Evolutionary conservation across 2,113 vertebrate species (phyloP).

Genomic region (Phoxinus phoxinus): DNA sequence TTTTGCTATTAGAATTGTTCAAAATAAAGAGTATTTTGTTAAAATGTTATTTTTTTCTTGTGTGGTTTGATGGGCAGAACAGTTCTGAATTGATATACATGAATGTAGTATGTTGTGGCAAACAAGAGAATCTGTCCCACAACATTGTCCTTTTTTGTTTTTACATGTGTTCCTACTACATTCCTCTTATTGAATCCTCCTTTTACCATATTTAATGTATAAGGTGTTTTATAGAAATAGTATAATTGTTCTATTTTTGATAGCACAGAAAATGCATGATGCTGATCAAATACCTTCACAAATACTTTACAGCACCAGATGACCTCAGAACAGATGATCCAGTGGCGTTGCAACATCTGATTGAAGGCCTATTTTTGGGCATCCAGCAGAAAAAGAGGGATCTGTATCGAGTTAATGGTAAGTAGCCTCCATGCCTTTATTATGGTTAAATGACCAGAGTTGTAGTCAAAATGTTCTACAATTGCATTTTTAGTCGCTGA

Average conservation of each 20-base stretch:
- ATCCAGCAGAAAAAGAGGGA: conserved; percentile 3
- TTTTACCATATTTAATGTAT: too few species aligned
- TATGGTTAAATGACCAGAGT: neutral
- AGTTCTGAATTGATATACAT: neutral
- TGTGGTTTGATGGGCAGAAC: too few species aligned
- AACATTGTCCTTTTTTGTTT: too few species aligned
- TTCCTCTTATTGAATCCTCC: too few species aligned
- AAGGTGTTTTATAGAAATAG: too few species aligned
- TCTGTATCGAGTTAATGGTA: conserved; percentile 1
- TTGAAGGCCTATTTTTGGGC: conserved; percentile 9
- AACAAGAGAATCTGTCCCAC: too few species aligned
- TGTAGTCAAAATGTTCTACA: neutral
- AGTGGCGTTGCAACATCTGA: conserved; percentile 9
- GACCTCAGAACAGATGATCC: conserved; percentile 14
- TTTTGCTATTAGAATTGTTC: neutral
- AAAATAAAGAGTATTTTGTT: neutral
- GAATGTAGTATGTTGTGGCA: too few species aligned
- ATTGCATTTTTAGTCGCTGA: neutral
- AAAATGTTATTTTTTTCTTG: neutral
- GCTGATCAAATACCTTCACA: neutral
- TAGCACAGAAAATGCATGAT: neutral
- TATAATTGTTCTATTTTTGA: too few species aligned
- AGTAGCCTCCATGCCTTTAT: neutral
- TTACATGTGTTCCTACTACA: too few species aligned
- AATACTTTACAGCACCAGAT: neutral